phyloP scores from a whole-genome alignment of 2,797 vertebrate species.

The Morus bassanus region DNA sequence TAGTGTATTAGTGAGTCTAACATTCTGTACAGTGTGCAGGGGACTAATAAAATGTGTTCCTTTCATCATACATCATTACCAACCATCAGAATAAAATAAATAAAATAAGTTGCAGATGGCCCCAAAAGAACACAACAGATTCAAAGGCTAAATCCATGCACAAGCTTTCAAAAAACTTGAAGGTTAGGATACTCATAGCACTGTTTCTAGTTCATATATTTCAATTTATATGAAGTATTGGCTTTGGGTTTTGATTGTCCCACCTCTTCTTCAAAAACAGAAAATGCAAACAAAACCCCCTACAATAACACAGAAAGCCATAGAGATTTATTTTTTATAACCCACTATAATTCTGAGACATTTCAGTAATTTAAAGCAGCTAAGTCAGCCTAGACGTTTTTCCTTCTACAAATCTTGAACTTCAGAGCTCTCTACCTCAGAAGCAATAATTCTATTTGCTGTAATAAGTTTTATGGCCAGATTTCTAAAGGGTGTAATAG shows the following conservation, averaged over 20 bases:
- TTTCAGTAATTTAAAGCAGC: neutral
- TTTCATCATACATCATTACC: neutral
- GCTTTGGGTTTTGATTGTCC: neutral
- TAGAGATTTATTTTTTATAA: neutral
- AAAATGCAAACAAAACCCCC: neutral
- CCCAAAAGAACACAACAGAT: neutral
- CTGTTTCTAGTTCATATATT: neutral
- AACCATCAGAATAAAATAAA: neutral
- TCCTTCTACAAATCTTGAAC: neutral
- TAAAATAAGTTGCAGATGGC: neutral
- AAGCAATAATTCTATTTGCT: neutral
- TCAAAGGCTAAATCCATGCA: neutral
- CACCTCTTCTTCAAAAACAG: neutral
- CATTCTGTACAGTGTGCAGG: neutral
- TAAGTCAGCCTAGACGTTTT: neutral
- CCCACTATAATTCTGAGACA: neutral
- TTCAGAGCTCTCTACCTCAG: neutral
- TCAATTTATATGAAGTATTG: neutral
- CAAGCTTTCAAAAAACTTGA: neutral
- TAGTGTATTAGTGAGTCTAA: neutral
- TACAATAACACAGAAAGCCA: neutral
- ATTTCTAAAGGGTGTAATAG: neutral
- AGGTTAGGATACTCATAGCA: neutral
- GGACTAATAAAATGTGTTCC: neutral
- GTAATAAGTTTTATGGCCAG: neutral